phyloP scores from a whole-genome alignment of 1,140 invertebrate genomes.

The Sitophilus oryzae region DNA sequence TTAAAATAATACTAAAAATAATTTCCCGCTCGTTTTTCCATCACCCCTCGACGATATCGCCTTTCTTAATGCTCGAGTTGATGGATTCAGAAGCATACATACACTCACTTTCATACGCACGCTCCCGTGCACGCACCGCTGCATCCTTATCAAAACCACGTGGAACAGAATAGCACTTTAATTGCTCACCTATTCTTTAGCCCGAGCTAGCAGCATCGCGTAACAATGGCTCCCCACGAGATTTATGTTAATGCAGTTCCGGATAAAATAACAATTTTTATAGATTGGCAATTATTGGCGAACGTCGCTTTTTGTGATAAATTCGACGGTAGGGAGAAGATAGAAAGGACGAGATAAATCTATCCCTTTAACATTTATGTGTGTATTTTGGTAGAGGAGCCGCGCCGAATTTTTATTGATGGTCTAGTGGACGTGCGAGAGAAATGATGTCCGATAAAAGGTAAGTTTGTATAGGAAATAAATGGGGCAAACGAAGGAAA shows the following conservation, averaged over 20 bases:
- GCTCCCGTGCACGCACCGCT: constrained; percentile 21
- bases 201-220: constrained; percentile 9
- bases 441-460: neutral
- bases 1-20: too few relatives aligned
- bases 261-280: constrained; percentile 31
- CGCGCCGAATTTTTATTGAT: constrained; percentile 2
- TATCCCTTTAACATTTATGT: constrained; percentile 12
- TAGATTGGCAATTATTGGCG: constrained; percentile 22
- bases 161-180: constrained; percentile 34
- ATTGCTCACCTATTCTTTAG: constrained; percentile 37
- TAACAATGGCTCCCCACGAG: constrained; percentile 22
- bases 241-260: constrained; percentile 29
- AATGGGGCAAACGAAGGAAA: too few relatives aligned
- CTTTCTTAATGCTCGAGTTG: too few relatives aligned
- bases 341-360: constrained; percentile 4
- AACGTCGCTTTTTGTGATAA: constrained; percentile 22
- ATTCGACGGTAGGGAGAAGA: constrained; percentile 9
- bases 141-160: constrained; percentile 30
- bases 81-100: too few relatives aligned
- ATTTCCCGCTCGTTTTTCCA: too few relatives aligned
- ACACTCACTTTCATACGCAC: too few relatives aligned
- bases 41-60: too few relatives aligned
- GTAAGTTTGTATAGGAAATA: too few relatives aligned
- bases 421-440: neutral
- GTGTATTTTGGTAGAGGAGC: constrained; percentile 2